Base-by-base conservation (phyloP, 2,113 vertebrate genomes). In the Ptychochromis oligacanthus region DNA sequence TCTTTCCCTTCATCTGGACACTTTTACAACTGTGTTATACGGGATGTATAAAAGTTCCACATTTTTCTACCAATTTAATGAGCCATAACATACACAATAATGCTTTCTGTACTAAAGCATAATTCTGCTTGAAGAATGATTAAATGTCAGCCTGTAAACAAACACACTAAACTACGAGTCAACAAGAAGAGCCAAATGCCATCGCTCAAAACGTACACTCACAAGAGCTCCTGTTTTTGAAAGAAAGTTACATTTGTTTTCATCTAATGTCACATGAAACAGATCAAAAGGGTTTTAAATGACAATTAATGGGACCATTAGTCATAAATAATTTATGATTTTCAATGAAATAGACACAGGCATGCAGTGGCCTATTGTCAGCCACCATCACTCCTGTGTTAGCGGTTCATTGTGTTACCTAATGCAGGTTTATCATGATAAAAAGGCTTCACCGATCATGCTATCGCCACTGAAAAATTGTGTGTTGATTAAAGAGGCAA, bases 1-100 rank as follows among this genome's bases (percentile, higher is more conserved):
- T 14, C 7, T 62, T 54, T 46, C 38, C 20, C n/a, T 75, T 84
- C 13, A 76, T 89, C 79, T 38, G 24, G 59, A 84, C 62, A 57
- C 15, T 52, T 75, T 56, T 31, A 26, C 5, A 62, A 75, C 56
- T 75, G 10, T 58, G 26, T 20, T 14, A 24, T 81, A 61, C 24
- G 64, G 11, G 17, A 55, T 56, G 26, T 18, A 26, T 7, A 54
- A 36, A n/a, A 79, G 54, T 40, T 24, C n/a, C 17, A 31, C 9
- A 43, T 22, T 56, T 80, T 77, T 77, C n/a, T 2, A 17, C 56
- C 22, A 70, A 38, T 60, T 64, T 17, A 52, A 80, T 61, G 13
- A 70, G 26, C 46, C 4, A 70, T 43, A 61, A 58, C 1, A 1
- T 54, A 20, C 22, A 40, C 55, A 58, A 40, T 31, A 31, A 65